Conservation (phyloP, 2,888 invertebrate species). For the Saturnia pavonia region DNA sequence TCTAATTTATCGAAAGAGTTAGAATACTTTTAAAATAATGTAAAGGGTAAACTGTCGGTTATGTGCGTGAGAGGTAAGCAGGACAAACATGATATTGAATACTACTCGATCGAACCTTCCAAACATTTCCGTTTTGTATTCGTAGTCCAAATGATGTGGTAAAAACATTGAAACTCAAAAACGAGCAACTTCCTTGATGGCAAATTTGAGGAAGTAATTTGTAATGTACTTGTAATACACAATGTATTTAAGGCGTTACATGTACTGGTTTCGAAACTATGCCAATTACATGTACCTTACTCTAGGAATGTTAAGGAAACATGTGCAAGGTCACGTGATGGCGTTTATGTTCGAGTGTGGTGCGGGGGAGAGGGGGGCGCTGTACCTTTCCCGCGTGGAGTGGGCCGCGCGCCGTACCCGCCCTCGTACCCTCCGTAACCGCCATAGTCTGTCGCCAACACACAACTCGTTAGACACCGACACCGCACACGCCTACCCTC, state of each 20-base stretch:
- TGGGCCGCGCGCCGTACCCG: slow-evolving; percentile 93
- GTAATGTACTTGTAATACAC: too few species aligned
- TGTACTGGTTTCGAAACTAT: too few species aligned
- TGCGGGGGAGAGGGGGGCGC: slow-evolving; percentile 44
- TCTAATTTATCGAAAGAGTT: neutral
- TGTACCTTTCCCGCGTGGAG: slow-evolving; percentile 94
- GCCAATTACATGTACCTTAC: too few species aligned
- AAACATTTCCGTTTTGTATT: neutral
- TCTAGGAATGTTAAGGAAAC: slow-evolving; percentile 10
- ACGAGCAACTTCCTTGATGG: neutral
- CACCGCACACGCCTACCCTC: slow-evolving; percentile 38
- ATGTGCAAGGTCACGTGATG: slow-evolving; percentile 26
- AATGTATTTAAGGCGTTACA: too few species aligned
- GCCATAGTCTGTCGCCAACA: slow-evolving; percentile 90
- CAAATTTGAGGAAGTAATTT: neutral
- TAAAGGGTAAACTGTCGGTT: neutral
- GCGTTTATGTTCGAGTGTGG: slow-evolving; percentile 20
- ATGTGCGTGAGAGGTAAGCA: slow-evolving; percentile 31
- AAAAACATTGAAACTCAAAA: neutral
- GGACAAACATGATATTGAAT: slow-evolving; percentile 36
- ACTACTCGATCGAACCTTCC: neutral
- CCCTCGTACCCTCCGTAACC: slow-evolving; percentile 93
- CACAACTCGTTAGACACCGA: slow-evolving; percentile 76
- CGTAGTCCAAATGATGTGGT: neutral
- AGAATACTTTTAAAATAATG: neutral